phyloP scores from a whole-genome alignment of 2,888 invertebrate species.

The Eucriotettix oculatus region DNA sequence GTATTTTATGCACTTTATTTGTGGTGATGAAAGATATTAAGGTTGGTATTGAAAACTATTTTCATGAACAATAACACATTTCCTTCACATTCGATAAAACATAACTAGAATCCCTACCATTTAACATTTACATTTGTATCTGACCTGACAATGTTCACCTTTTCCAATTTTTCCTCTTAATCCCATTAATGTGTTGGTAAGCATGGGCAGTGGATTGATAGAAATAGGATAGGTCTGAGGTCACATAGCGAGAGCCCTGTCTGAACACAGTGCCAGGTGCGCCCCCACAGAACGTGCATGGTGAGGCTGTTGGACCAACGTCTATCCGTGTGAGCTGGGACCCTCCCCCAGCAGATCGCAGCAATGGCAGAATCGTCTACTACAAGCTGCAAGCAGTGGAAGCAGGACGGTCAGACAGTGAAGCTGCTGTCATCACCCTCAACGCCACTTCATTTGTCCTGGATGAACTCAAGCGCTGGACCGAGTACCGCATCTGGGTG shows the following conservation, averaged over 20 bases:
- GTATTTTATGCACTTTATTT: too few relatives aligned
- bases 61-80: too few relatives aligned
- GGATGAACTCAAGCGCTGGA: slow-evolving; percentile 86
- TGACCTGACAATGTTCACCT: too few relatives aligned
- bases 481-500: slow-evolving; percentile 92
- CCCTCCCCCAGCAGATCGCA: slow-evolving; percentile 78
- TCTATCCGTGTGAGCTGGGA: slow-evolving; percentile 82
- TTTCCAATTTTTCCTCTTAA: too few relatives aligned
- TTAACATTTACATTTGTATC: too few relatives aligned
- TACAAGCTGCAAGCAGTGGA: slow-evolving; percentile 87
- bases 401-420: slow-evolving; percentile 67
- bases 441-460: slow-evolving; percentile 65
- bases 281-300: slow-evolving; percentile 87
- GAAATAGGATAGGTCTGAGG: not conserved
- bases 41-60: too few relatives aligned
- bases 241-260: not conserved
- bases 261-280: slow-evolving; percentile 73
- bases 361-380: slow-evolving; percentile 85
- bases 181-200: not conserved
- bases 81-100: too few relatives aligned
- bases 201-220: not conserved
- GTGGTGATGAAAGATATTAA: too few relatives aligned
- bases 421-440: slow-evolving; percentile 63
- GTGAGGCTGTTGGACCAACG: slow-evolving; percentile 73
- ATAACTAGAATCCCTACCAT: too few relatives aligned